Percentiles rank a stretch among this genome's conserved stretches.
phyloP scores from a whole-genome alignment of 2,797 vertebrate genomes.

The Spinibarbus caldwelli region DNA sequence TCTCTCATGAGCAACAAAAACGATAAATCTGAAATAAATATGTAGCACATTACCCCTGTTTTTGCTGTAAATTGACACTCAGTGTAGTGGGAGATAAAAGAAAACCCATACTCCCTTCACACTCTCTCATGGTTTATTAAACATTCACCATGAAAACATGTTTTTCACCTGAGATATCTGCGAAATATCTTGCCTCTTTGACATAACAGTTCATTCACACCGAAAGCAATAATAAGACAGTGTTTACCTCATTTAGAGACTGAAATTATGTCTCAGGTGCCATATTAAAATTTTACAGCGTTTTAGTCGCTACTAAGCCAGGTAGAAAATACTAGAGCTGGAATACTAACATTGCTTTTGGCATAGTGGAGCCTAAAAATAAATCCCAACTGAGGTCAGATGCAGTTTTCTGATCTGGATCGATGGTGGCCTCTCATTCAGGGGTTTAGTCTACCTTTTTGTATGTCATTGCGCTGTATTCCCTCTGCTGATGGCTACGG shows the following conservation, averaged over 20 bases:
- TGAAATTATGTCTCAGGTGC: slow-evolving; percentile 53
- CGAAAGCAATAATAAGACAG: slow-evolving; percentile 52
- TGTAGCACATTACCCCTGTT: slow-evolving; percentile 18
- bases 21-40: slow-evolving; percentile 43
- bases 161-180: slow-evolving; percentile 2
- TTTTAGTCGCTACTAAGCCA: slow-evolving; percentile 65
- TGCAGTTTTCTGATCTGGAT: slow-evolving; percentile 57
- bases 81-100: slow-evolving; percentile 26
- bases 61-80: slow-evolving; percentile 27
- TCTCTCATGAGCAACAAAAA: slow-evolving; percentile 23
- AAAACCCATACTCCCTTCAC: neutral
- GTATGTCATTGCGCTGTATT: slow-evolving; percentile 49
- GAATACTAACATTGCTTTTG: slow-evolving; percentile 57
- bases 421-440: slow-evolving; percentile 50
- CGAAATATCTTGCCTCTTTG: slow-evolving; percentile 56
- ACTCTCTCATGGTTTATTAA: slow-evolving; percentile 28
- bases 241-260: slow-evolving; percentile 14
- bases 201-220: slow-evolving; percentile 60
- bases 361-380: slow-evolving; percentile 64
- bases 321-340: slow-evolving; percentile 63
- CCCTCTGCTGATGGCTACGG: slow-evolving; percentile 54
- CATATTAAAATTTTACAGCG: slow-evolving; percentile 60
- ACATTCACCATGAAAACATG: slow-evolving; percentile 17
- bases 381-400: slow-evolving; percentile 68
- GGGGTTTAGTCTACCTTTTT: slow-evolving; percentile 49